These are phyloP conservation scores for Cosmia trapezina DNA, from an alignment of 2,888 invertebrate genomes.

Conservation along the genomic window DNA sequence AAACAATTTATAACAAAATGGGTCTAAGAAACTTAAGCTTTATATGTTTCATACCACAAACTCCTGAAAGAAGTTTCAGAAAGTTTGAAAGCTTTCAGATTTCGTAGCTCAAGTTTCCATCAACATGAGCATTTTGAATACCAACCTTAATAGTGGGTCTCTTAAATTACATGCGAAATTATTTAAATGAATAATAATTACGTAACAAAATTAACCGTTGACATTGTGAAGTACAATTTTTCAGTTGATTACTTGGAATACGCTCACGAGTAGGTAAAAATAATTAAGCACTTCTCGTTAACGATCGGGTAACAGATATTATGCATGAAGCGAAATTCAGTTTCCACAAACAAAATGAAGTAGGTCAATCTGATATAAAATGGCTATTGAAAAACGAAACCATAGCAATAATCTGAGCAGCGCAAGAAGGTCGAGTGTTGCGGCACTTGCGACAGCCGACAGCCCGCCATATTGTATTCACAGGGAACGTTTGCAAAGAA, in stretches of 20 bases:
- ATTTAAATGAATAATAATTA: slow-evolving; percentile 59
- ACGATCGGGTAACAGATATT: slow-evolving; percentile 69
- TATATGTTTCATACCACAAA: not conserved
- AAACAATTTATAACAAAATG: not conserved
- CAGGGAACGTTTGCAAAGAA: slow-evolving; percentile 87
- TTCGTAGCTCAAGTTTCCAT: slow-evolving; percentile 21
- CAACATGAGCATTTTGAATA: slow-evolving; percentile 27
- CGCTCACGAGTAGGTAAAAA: slow-evolving; percentile 49
- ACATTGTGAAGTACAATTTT: slow-evolving; percentile 52
- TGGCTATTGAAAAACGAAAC: slow-evolving; percentile 89
- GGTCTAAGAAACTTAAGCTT: not conserved
- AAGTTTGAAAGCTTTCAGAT: slow-evolving; percentile 20
- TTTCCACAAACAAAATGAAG: slow-evolving; percentile 85
- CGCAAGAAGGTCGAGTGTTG: slow-evolving; percentile 81
- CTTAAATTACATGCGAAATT: slow-evolving; percentile 46
- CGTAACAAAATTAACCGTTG: slow-evolving; percentile 54
- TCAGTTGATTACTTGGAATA: slow-evolving; percentile 60
- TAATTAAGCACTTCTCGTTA: slow-evolving; percentile 63
- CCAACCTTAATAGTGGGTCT: slow-evolving; percentile 34
- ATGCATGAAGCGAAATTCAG: slow-evolving; percentile 81
- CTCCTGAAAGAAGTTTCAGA: not conserved
- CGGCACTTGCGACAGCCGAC: slow-evolving; percentile 82
- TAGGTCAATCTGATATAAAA: slow-evolving; percentile 87
- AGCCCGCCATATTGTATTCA: slow-evolving; percentile 84
- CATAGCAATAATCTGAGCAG: slow-evolving; percentile 85